A percentile compares a stretch with the other conserved stretches of the same genome.
Conservation (phyloP, 2,888 invertebrate genomes). For the Altica lythri region DNA sequence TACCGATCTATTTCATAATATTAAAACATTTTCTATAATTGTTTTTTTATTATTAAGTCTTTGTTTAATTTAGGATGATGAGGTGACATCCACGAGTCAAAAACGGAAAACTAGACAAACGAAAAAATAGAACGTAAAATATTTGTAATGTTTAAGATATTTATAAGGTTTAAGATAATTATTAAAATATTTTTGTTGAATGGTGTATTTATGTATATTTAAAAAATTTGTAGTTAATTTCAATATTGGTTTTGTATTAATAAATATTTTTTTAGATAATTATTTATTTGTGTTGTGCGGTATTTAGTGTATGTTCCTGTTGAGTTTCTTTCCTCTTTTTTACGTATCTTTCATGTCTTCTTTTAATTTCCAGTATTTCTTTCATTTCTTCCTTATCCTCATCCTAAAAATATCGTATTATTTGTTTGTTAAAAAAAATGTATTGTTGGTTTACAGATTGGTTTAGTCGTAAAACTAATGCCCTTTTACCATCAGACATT, state of each 20-base stretch:
- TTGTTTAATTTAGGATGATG: conserved; percentile 4
- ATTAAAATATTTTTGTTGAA: too few species aligned
- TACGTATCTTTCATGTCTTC: conserved; percentile 80
- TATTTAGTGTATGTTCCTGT: conserved; percentile 5
- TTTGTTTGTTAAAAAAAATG: conserved; percentile 1
- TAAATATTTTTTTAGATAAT: too few species aligned
- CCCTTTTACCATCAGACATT: conserved; percentile 85
- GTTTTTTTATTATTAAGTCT: neutral
- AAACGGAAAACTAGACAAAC: conserved; percentile 9
- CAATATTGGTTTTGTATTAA: too few species aligned
- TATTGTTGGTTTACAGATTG: conserved; percentile 69
- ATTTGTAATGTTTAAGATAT: too few species aligned
- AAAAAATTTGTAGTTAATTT: too few species aligned
- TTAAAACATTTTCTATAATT: neutral
- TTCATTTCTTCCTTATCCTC: conserved; percentile 94
- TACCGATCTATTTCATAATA: neutral
- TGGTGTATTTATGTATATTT: too few species aligned
- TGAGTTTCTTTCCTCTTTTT: conserved; percentile 64
- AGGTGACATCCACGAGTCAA: neutral
- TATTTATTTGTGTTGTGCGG: too few species aligned
- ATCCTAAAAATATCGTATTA: conserved; percentile 64
- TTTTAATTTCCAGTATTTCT: conserved; percentile 88
- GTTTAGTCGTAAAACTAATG: conserved; percentile 84
- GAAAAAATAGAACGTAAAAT: neutral
- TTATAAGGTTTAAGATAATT: too few species aligned